Percentiles rank a stretch among this genome's conserved stretches.
Conservation (phyloP, 2,113 vertebrate species). For the Brevimyrus niger region DNA sequence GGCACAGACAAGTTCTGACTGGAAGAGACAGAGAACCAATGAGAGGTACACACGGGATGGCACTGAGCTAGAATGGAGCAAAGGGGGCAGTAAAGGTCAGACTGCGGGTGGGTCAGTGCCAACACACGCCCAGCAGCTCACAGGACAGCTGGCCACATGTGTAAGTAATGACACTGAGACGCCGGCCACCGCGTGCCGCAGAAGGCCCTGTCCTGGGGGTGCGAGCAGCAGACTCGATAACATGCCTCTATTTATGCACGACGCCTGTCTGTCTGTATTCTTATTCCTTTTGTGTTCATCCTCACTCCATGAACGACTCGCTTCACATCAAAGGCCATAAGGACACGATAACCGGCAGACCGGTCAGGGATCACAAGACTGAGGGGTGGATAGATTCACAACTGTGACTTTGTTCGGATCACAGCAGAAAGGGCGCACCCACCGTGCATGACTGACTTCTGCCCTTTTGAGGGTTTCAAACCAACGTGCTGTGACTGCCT, state of each 20-base stretch:
- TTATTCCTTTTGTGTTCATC: not conserved
- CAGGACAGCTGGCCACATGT: not conserved
- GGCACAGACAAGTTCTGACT: not conserved
- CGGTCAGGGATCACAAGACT: no score
- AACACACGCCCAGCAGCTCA: not conserved
- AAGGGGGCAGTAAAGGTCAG: not conserved
- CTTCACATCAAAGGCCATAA: no score
- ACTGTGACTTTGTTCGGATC: no score
- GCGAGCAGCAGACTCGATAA: not conserved
- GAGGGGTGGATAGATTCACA: no score
- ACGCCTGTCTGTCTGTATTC: not conserved
- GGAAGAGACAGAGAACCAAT: not conserved
- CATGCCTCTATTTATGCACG: not conserved
- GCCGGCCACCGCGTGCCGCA: not conserved
- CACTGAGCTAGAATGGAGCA: not conserved
- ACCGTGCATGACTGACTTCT: not conserved
- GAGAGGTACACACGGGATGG: not conserved
- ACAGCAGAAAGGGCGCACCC: no score
- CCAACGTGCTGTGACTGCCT: not conserved
- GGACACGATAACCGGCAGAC: no score
- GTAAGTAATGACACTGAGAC: no score
- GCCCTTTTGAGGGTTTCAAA: not conserved
- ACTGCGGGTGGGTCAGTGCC: not conserved
- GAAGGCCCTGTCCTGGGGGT: not conserved
- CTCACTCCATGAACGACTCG: no score